Percentiles rank a stretch among this genome's conserved stretches.
Evolutionary conservation across 2,113 vertebrate species (phyloP).

Genomic region (Cheilinus undulatus): DNA sequence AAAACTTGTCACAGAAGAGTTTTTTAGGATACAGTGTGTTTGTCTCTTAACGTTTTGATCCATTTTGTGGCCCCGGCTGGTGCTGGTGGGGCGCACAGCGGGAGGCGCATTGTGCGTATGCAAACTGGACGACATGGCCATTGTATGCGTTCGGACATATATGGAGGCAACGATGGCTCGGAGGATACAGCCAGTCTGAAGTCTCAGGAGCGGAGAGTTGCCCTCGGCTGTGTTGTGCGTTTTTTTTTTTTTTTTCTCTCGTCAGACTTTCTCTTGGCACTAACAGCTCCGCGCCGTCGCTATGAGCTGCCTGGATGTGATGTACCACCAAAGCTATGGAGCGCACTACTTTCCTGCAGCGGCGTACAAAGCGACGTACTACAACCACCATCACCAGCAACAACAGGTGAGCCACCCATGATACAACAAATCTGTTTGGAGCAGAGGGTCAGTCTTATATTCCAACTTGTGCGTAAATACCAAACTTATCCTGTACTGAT

Average conservation of each 20-base stretch:
- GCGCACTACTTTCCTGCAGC: constrained; percentile 87
- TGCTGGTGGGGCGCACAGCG: constrained; percentile 72
- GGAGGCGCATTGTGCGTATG: constrained; percentile 84
- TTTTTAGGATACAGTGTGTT: constrained; percentile 49
- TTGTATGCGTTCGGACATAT: constrained; percentile 83
- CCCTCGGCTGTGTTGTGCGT: constrained; percentile 37
- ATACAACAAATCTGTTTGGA: no score
- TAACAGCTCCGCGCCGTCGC: constrained; percentile 68
- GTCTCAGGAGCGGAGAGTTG: constrained; percentile 56
- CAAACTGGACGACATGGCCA: constrained; percentile 80
- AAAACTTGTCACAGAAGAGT: constrained; percentile 59
- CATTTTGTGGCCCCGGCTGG: constrained; percentile 74
- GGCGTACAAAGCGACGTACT: constrained; percentile 86
- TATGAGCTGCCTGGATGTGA: constrained; percentile 97
- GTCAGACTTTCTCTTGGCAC: constrained; percentile 46
- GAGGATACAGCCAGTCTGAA: constrained; percentile 69
- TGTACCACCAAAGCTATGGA: constrained; percentile 92
- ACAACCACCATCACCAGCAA: constrained; percentile 85
- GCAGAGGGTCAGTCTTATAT: no score
- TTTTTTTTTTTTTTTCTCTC: constrained; percentile 53
- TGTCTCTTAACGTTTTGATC: constrained; percentile 52
- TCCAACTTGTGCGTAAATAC: background rate
- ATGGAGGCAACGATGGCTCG: constrained; percentile 72
- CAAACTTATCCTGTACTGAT: no score
- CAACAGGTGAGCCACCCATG: constrained; percentile 87